Percentiles rank a stretch among this genome's conserved stretches.
phyloP scores from a whole-genome alignment of 2,888 invertebrate species.

The Hemaris fuciformis region DNA sequence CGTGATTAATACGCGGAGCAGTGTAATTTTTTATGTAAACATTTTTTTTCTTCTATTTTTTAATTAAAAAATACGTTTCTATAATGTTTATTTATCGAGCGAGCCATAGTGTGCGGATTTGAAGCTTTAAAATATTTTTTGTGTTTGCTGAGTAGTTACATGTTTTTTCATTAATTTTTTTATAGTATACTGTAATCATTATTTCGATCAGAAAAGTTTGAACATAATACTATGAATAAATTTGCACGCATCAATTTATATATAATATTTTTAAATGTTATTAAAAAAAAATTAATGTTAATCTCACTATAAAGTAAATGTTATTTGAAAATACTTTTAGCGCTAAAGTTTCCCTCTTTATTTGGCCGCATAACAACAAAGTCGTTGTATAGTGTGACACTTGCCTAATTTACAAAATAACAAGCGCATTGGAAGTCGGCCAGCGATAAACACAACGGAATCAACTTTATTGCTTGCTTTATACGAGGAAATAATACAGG shows the following conservation, averaged over 20 bases:
- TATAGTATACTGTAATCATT: not conserved
- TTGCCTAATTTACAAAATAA: conserved; percentile 17
- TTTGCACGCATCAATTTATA: no score
- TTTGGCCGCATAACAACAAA: not conserved
- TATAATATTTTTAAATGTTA: no score
- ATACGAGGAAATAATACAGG: conserved; percentile 11
- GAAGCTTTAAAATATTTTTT: not conserved
- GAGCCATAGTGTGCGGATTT: not conserved
- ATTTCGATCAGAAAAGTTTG: no score
- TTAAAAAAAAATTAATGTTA: no score
- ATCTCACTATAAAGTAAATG: no score
- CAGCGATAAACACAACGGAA: conserved; percentile 18
- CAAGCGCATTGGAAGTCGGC: conserved; percentile 18
- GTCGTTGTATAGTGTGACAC: conserved; percentile 14
- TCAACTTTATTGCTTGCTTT: conserved; percentile 15
- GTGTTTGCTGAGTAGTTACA: not conserved
- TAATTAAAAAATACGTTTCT: not conserved
- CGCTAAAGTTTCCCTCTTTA: not conserved
- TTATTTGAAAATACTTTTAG: not conserved
- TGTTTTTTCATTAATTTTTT: not conserved
- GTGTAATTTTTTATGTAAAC: not conserved
- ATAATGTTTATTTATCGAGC: not conserved
- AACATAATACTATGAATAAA: no score
- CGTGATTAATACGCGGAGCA: conserved; percentile 10
- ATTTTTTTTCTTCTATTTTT: not conserved